A percentile compares a stretch with the other conserved stretches of the same genome.
Evolutionary conservation across 2,113 vertebrate genomes (phyloP).

Genomic region (Diphyllodes magnificus): DNA sequence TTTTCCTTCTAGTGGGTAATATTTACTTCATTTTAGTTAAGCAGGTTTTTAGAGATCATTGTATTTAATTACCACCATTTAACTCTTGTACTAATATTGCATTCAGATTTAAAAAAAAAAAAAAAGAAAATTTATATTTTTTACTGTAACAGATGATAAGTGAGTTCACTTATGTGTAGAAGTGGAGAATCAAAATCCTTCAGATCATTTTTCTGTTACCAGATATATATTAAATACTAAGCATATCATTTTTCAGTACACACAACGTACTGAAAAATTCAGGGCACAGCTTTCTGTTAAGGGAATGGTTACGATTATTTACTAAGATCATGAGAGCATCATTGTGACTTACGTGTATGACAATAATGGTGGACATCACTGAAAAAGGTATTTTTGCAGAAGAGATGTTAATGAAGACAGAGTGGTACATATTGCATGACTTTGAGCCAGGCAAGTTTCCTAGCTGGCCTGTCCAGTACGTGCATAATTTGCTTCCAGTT

Average conservation of each 20-base stretch:
- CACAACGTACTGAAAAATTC: not conserved
- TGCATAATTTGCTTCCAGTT: not conserved
- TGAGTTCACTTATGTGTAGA: not conserved
- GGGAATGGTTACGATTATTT: not conserved
- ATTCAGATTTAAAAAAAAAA: not conserved
- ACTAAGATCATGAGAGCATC: not conserved
- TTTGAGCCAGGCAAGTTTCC: not conserved
- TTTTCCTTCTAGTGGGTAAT: not conserved
- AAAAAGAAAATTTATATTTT: not conserved
- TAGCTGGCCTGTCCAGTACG: not conserved
- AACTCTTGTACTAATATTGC: not conserved
- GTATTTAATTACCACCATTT: not conserved
- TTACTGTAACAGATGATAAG: not conserved
- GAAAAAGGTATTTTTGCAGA: not conserved
- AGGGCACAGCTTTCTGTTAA: not conserved
- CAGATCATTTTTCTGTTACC: not conserved
- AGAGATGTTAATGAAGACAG: not conserved
- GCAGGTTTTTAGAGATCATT: not conserved
- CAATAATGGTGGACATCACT: not conserved
- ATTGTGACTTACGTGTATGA: not conserved
- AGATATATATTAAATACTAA: not conserved
- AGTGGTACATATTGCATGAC: not conserved
- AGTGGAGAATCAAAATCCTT: not conserved
- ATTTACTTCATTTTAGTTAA: not conserved
- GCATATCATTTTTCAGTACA: not conserved